Conservation (phyloP, 2,113 vertebrate genomes). For the Pedionomus torquatus region DNA sequence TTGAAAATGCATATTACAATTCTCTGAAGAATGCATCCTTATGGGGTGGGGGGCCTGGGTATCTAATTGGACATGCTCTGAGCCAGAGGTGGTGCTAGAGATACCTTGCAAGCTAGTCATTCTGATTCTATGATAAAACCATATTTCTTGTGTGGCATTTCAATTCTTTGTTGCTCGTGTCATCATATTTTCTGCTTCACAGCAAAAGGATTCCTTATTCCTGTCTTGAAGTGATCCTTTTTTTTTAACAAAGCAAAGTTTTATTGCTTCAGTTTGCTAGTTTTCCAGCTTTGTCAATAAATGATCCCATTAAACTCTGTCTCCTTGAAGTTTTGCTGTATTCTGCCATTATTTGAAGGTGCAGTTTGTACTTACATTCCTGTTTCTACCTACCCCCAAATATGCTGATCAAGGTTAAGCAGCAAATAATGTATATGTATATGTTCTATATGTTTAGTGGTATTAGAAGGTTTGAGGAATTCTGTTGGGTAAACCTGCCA, state of each 20-base stretch:
- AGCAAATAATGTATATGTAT: background rate
- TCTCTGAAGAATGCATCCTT: background rate
- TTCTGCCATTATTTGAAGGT: background rate
- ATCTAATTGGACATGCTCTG: background rate
- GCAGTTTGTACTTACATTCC: background rate
- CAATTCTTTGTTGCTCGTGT: background rate
- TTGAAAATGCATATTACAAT: background rate
- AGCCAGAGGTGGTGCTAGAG: background rate
- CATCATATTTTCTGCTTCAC: background rate
- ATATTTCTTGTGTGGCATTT: background rate
- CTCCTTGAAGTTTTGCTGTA: background rate
- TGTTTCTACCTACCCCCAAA: background rate
- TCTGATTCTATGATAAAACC: background rate
- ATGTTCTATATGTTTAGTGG: background rate
- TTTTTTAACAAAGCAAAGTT: background rate
- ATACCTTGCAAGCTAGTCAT: background rate
- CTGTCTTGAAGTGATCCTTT: background rate
- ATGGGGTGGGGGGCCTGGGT: background rate
- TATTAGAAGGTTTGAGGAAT: background rate
- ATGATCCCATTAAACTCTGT: background rate
- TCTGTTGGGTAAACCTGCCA: background rate
- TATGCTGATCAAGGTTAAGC: background rate
- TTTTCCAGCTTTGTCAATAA: background rate
- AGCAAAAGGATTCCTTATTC: background rate
- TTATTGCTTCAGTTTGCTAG: background rate